Percentiles rank a stretch among this genome's conserved stretches.
Evolutionary conservation across 2,797 vertebrate species (phyloP).

Genomic region (Esox lucius): DNA sequence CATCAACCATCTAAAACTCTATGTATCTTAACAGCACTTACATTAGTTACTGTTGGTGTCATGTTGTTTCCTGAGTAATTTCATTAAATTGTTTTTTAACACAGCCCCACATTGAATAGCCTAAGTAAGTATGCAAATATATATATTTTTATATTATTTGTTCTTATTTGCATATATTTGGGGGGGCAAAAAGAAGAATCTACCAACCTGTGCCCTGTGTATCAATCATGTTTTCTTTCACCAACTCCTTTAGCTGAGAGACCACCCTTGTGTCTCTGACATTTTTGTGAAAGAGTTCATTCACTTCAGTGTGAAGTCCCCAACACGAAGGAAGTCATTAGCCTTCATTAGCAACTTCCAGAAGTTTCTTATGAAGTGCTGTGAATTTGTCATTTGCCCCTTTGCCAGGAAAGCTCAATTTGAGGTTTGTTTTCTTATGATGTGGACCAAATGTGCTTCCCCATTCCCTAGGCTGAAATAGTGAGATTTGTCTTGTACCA

Average conservation of each 20-base stretch:
- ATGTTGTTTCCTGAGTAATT: no score
- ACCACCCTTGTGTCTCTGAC: slow-evolving; percentile 58
- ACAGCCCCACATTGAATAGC: no score
- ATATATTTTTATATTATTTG: no score
- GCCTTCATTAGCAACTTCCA: slow-evolving; percentile 84
- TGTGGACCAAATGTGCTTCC: slow-evolving; percentile 71
- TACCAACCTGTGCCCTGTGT: neutral
- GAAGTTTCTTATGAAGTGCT: slow-evolving; percentile 81
- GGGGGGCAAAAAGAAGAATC: no score
- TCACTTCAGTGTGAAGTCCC: slow-evolving; percentile 69
- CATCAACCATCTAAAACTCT: no score
- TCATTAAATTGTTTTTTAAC: no score
- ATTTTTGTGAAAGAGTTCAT: slow-evolving; percentile 66
- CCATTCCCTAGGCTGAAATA: slow-evolving; percentile 27
- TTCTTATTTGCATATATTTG: no score
- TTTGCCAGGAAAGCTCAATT: slow-evolving; percentile 68
- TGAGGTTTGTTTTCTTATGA: slow-evolving; percentile 75
- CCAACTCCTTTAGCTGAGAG: slow-evolving; percentile 17
- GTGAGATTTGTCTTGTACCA: slow-evolving; percentile 16
- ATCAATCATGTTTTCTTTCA: slow-evolving; percentile 26
- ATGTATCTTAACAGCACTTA: neutral
- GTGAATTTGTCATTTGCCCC: slow-evolving; percentile 77
- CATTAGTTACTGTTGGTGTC: no score
- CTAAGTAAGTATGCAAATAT: no score
- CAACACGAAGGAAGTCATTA: slow-evolving; percentile 76